Evolutionary conservation across 2,888 invertebrate species (phyloP).

Genomic region (Polyommatus icarus): DNA sequence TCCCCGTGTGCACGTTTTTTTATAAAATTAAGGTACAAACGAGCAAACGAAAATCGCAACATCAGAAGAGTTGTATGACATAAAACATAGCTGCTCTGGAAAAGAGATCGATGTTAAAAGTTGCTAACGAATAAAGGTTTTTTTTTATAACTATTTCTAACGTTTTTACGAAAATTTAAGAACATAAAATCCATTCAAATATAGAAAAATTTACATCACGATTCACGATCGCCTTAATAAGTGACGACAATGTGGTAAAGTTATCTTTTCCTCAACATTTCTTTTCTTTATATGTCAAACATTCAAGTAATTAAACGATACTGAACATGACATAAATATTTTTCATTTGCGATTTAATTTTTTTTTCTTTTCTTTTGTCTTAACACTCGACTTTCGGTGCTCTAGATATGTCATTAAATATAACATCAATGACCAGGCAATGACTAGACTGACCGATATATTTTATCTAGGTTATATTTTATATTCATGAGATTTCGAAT

Average conservation of each 20-base stretch:
- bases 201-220: too few relatives aligned
- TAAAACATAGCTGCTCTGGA: too few relatives aligned
- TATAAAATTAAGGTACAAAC: too few relatives aligned
- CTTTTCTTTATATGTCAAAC: background rate
- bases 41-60: too few relatives aligned
- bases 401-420: constrained; percentile 6
- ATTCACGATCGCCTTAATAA: background rate
- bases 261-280: too few relatives aligned
- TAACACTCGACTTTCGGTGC: background rate
- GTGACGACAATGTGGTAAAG: background rate
- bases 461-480: constrained; percentile 8
- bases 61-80: too few relatives aligned
- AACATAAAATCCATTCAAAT: too few relatives aligned
- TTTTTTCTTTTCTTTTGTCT: background rate
- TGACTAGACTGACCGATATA: background rate
- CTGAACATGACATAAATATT: background rate
- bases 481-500: background rate
- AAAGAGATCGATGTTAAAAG: too few relatives aligned
- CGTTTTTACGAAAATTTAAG: too few relatives aligned
- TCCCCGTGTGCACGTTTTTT: too few relatives aligned
- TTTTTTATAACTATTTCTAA: too few relatives aligned
- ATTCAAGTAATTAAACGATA: background rate
- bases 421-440: constrained; percentile 8
- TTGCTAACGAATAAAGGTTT: too few relatives aligned
- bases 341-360: background rate